Evolutionary conservation across 2,113 vertebrate species (phyloP).

Genomic region (Telmatochromis sp.): DNA sequence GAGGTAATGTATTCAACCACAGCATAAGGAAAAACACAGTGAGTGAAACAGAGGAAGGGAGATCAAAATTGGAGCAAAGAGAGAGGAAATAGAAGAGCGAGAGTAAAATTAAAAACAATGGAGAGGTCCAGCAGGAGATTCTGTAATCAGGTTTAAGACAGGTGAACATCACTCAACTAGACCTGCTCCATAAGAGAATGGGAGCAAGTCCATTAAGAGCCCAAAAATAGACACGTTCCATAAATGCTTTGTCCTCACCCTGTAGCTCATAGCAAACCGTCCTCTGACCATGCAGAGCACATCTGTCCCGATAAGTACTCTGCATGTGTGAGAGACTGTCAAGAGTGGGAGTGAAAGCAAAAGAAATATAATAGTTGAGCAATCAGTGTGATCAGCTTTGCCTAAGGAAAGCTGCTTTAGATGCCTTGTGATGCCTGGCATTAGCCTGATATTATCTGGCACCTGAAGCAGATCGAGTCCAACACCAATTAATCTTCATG

Average conservation of each 20-base stretch:
- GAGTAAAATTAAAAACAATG: slow-evolving; percentile 1
- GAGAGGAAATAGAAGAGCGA: neutral
- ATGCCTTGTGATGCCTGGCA: slow-evolving; percentile 27
- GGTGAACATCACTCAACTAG: slow-evolving; percentile 29
- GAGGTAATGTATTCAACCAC: neutral
- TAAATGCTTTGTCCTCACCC: slow-evolving; percentile 41
- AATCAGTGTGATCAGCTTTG: slow-evolving; percentile 37
- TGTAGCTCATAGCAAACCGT: slow-evolving; percentile 5
- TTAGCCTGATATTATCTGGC: slow-evolving; percentile 47
- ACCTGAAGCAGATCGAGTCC: slow-evolving; percentile 40
- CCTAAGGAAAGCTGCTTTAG: slow-evolving; percentile 26
- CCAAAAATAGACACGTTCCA: slow-evolving; percentile 49
- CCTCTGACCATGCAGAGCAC: slow-evolving; percentile 14
- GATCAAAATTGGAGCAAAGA: neutral
- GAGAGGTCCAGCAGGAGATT: neutral
- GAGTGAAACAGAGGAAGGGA: neutral
- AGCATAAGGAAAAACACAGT: neutral
- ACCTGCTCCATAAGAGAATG: slow-evolving; percentile 35
- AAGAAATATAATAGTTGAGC: neutral
- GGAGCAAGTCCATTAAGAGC: slow-evolving; percentile 48
- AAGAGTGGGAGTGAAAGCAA: neutral
- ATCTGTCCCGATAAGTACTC: neutral
- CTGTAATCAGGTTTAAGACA: slow-evolving; percentile 39
- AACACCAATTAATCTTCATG: slow-evolving; percentile 42
- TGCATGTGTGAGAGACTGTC: neutral